Percentiles rank a stretch among this genome's conserved stretches.
Conservation (phyloP, 2,113 vertebrate genomes). For the Aix galericulata region DNA sequence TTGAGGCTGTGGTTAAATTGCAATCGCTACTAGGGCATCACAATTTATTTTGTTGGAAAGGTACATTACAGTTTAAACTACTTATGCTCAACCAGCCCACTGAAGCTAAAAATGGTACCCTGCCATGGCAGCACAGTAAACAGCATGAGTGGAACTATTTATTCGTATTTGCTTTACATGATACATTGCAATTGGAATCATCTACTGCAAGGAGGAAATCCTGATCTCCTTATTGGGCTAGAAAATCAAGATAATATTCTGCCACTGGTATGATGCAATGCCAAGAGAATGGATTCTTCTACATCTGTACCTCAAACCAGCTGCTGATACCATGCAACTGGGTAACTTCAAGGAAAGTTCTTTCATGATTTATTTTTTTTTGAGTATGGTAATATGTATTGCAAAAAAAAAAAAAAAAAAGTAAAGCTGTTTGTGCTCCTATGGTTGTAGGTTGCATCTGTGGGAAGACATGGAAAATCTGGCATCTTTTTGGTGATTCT, state of each 20-base stretch:
- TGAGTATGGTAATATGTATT: not conserved
- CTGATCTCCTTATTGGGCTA: not conserved
- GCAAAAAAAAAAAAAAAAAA: not conserved
- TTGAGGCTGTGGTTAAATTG: not conserved
- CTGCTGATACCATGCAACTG: not conserved
- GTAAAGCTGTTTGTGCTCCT: not conserved
- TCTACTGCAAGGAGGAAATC: not conserved
- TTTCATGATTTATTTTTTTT: not conserved
- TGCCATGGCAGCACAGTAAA: not conserved
- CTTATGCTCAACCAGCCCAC: not conserved
- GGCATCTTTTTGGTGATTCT: not conserved
- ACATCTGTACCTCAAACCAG: not conserved
- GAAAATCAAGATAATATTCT: not conserved
- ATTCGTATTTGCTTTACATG: not conserved
- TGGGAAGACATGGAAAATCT: not conserved
- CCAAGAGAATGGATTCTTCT: not conserved
- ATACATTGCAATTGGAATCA: not conserved
- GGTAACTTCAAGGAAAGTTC: not conserved
- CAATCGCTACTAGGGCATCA: not conserved
- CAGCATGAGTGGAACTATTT: not conserved
- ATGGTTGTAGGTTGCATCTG: accelerated
- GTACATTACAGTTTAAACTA: not conserved
- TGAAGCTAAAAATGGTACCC: not conserved
- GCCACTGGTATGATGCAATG: not conserved
- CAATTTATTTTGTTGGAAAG: not conserved